A percentile compares a stretch with the other conserved stretches of the same genome.
phyloP scores from a whole-genome alignment of 2,797 vertebrate genomes.

The Cryptoblepharus egeriae region DNA sequence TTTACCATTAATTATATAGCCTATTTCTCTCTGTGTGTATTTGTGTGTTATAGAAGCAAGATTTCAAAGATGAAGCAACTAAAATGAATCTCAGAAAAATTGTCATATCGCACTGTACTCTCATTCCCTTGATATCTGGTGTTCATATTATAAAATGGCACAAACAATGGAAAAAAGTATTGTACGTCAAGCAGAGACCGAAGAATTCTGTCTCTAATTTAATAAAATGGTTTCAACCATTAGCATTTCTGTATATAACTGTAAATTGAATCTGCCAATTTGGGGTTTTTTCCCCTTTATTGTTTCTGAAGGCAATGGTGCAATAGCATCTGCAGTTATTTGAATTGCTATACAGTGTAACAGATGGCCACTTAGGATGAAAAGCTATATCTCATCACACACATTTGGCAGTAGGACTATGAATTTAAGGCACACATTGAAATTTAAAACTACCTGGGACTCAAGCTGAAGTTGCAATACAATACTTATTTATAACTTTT shows the following conservation, averaged over 20 bases:
- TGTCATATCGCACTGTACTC: slow-evolving; percentile 41
- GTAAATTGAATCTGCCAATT: slow-evolving; percentile 47
- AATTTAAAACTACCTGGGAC: background rate
- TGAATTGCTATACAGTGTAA: slow-evolving; percentile 9
- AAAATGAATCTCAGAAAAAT: slow-evolving; percentile 54
- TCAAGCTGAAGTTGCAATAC: background rate
- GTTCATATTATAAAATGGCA: slow-evolving; percentile 40
- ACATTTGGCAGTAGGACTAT: background rate
- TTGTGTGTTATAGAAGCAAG: slow-evolving; percentile 46
- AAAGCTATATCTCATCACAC: background rate
- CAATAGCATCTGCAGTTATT: slow-evolving; percentile 24
- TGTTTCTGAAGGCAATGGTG: slow-evolving; percentile 36
- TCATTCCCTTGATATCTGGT: slow-evolving; percentile 36
- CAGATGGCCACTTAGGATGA: slow-evolving; percentile 25
- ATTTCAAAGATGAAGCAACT: slow-evolving; percentile 52
- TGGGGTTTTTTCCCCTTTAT: slow-evolving; percentile 13
- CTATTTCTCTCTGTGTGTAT: slow-evolving; percentile 36
- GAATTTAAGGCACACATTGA: background rate
- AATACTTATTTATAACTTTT: background rate
- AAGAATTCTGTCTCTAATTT: slow-evolving; percentile 8
- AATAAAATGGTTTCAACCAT: slow-evolving; percentile 3
- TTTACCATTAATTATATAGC: slow-evolving; percentile 36
- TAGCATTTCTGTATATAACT: slow-evolving; percentile 20
- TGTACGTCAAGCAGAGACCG: slow-evolving; percentile 26
- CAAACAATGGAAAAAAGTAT: slow-evolving; percentile 19